Conservation (phyloP, 1,140 invertebrate genomes). For the Diploscapter pachys region DNA sequence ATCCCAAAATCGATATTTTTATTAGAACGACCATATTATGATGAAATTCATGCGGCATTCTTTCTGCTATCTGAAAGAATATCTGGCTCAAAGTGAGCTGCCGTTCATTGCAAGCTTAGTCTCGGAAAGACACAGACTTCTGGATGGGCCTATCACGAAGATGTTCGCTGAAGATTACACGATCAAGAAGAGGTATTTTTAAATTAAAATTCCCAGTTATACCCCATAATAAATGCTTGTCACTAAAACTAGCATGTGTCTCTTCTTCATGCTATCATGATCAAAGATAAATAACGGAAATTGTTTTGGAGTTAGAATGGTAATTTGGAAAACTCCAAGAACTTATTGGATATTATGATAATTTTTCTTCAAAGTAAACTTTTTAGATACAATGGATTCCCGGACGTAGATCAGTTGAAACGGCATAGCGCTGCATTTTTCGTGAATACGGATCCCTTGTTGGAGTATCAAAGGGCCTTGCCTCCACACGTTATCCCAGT, state of each 20-base stretch:
- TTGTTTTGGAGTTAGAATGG: too few relatives aligned
- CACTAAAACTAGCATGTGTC: too few relatives aligned
- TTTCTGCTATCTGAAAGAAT: conserved; percentile 41
- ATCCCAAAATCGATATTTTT: conserved; percentile 4
- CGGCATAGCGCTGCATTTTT: conserved; percentile 49
- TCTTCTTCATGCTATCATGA: too few relatives aligned
- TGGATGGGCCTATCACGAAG: conserved; percentile 52
- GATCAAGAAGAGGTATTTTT: conserved; percentile 44
- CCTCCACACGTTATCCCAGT: conserved; percentile 48
- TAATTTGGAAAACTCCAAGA: too few relatives aligned
- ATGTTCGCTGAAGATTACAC: conserved; percentile 55
- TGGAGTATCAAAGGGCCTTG: conserved; percentile 39
- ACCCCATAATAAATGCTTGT: too few relatives aligned
- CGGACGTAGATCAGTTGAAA: conserved; percentile 46
- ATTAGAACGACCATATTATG: conserved; percentile 13
- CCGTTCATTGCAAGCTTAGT: conserved; percentile 36
- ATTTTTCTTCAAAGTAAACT: too few relatives aligned
- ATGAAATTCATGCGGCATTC: conserved; percentile 9
- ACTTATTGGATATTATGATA: too few relatives aligned
- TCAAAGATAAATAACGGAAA: too few relatives aligned
- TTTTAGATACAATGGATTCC: conserved; percentile 17
- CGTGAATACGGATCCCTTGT: conserved; percentile 50
- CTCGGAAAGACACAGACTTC: conserved; percentile 33
- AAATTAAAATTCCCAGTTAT: conserved; percentile 11
- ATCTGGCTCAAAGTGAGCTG: conserved; percentile 30